Evolutionary conservation across 2,113 vertebrate genomes (phyloP), one percentile per base, ranked within the genome.

Genomic region (Halichoeres trimaculatus): DNA sequence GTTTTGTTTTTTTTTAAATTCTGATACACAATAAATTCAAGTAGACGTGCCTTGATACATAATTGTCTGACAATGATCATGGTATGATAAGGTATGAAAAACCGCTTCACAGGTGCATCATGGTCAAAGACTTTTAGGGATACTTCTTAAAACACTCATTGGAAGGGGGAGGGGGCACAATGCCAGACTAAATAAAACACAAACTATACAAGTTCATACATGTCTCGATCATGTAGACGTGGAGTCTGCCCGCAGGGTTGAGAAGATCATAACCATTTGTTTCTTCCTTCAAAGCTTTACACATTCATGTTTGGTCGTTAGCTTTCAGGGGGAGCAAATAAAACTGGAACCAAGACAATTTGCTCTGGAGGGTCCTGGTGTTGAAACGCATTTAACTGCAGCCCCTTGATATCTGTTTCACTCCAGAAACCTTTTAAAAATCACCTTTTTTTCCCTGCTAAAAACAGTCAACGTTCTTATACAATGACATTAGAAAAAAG

Each of bases 221-320:
- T n/a, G 60, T 78, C 53, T 67, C 54, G 36, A 48, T 58, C 60
- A 47, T 47, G 26, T 50, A 74, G 70, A 84, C 53, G 45, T 30
- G n/a, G 11, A 34, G 71, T 85, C 60, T 55, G 52, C 23, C 47
- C 65, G 72, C 55, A 53, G 51, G 62, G 38, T 45, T 74, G 20
- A 10, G 17, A 86, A 76, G 30, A 30, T 30, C 30, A 30, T 4
- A 30, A 30, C 53, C 65, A 61, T 56, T 62, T 40, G 59, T 79
- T 81, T 78, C 52, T 77, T 71, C 70, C 17, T 83, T 55, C 65
- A 78, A 81, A 78, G 78, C 65, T 85, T 80, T 78, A 66, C 76
- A 88, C 83, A 76, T 77, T 91, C 78, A 78, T 40, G 78, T 90
- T 91, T 90, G 81, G 88, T 89, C 85, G 73, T 83, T 73, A 88